Evolutionary conservation across 2,888 invertebrate genomes (phyloP).

Genomic region (Orchesella flavescens): DNA sequence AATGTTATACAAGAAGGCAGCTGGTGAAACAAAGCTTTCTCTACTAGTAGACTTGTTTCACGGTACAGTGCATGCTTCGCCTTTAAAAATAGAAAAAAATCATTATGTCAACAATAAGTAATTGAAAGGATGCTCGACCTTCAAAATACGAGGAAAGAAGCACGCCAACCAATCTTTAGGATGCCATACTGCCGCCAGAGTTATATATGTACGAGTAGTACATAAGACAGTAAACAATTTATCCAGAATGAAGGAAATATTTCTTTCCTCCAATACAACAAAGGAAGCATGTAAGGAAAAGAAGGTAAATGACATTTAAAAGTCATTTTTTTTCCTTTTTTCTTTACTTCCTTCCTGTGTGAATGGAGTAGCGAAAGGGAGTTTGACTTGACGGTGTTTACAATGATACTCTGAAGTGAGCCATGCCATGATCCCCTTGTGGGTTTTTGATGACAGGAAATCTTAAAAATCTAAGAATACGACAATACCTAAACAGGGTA

Average conservation of each 20-base stretch:
- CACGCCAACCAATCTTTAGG: too few relatives aligned
- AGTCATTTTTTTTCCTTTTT: conserved; percentile 11
- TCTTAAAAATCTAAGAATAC: conserved; percentile 25
- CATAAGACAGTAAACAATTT: too few relatives aligned
- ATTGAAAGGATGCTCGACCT: too few relatives aligned
- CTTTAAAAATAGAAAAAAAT: too few relatives aligned
- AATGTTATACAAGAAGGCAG: too few relatives aligned
- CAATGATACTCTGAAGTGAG: background rate
- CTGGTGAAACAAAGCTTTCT: too few relatives aligned
- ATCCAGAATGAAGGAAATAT: background rate
- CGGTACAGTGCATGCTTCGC: too few relatives aligned
- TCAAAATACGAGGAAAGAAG: too few relatives aligned
- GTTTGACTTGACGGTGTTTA: background rate
- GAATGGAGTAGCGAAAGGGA: background rate
- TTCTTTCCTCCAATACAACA: background rate
- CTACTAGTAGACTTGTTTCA: too few relatives aligned
- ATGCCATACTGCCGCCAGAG: too few relatives aligned
- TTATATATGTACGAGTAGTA: too few relatives aligned
- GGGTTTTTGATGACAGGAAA: conserved; percentile 37
- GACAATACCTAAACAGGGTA: background rate
- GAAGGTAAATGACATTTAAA: conserved; percentile 13
- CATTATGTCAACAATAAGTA: too few relatives aligned
- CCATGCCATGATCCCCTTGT: conserved; percentile 17
- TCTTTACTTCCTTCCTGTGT: conserved; percentile 8
- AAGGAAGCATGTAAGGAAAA: background rate